Conservation (phyloP, 1,140 invertebrate genomes). For the Papilio dardanus region DNA sequence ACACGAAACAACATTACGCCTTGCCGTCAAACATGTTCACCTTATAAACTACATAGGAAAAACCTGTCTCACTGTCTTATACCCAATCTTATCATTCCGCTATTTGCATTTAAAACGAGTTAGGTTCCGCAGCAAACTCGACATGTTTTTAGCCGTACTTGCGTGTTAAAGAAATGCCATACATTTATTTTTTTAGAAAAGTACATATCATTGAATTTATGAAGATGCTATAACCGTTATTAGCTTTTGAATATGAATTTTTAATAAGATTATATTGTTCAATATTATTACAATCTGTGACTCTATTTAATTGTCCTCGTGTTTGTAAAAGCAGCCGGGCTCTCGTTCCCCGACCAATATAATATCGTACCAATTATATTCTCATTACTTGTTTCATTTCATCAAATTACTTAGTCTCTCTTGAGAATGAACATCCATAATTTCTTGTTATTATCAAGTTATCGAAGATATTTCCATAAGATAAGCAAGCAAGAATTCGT, state of each 20-base stretch:
- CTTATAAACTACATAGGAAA: conserved; percentile 30
- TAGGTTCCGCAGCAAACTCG: conserved; percentile 11
- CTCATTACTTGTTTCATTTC: conserved; percentile 76
- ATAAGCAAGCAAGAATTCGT: conserved; percentile 40
- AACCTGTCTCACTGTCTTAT: conserved; percentile 34
- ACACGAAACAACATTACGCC: conserved; percentile 22
- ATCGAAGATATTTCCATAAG: conserved; percentile 56
- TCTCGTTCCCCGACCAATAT: conserved; percentile 66
- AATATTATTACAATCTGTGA: background rate
- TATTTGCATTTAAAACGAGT: conserved; percentile 34
- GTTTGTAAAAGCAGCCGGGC: conserved; percentile 40
- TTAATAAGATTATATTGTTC: background rate
- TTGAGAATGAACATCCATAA: conserved; percentile 59
- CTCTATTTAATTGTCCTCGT: background rate
- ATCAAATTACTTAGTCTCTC: conserved; percentile 67
- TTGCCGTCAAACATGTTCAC: conserved; percentile 33
- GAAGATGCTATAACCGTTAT: background rate
- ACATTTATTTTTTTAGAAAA: background rate
- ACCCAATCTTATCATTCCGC: conserved; percentile 26
- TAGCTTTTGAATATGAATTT: background rate
- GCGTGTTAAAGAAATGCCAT: background rate
- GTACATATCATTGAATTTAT: background rate
- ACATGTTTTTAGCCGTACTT: conserved; percentile 7
- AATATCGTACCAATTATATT: conserved; percentile 72
- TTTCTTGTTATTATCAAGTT: conserved; percentile 61